Conservation (phyloP, 30 jellyfish, hydroid and myxozoan genomes). For the Aurelia sp. region DNA sequence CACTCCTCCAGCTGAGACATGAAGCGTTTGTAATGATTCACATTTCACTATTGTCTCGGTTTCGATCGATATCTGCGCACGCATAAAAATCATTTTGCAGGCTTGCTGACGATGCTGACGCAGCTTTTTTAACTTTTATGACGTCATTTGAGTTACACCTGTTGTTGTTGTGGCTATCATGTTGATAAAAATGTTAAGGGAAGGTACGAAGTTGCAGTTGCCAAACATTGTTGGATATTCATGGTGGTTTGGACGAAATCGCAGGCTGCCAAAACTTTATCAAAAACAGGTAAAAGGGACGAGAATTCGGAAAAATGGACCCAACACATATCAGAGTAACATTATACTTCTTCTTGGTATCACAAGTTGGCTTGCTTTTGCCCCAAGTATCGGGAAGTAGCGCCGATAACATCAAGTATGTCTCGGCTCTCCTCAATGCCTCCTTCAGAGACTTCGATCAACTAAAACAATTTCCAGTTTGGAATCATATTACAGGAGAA, state of each 20-base stretch:
- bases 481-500: conserved; percentile 39
- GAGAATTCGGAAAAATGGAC: background rate
- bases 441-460: conserved; percentile 47
- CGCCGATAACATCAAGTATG: background rate
- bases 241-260: conserved; percentile 8
- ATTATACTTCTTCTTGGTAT: background rate
- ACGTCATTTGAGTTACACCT: too few species aligned
- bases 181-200: background rate
- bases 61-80: too few species aligned
- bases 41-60: too few species aligned
- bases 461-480: background rate
- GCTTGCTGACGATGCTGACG: too few species aligned
- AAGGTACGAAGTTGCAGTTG: conserved; percentile 27
- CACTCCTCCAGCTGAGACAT: too few species aligned
- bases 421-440: conserved; percentile 59
- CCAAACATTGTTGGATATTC: conserved; percentile 20
- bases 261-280: background rate
- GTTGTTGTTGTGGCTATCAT: too few species aligned
- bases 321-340: background rate
- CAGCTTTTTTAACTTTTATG: too few species aligned
- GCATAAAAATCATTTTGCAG: too few species aligned
- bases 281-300: background rate
- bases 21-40: too few species aligned
- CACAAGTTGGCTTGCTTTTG: conserved; percentile 1
- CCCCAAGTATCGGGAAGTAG: conserved; percentile 2